These are phyloP conservation scores for Xerus inauris DNA, from an alignment of 2,113 vertebrate genomes.

Conservation along the genomic window DNA sequence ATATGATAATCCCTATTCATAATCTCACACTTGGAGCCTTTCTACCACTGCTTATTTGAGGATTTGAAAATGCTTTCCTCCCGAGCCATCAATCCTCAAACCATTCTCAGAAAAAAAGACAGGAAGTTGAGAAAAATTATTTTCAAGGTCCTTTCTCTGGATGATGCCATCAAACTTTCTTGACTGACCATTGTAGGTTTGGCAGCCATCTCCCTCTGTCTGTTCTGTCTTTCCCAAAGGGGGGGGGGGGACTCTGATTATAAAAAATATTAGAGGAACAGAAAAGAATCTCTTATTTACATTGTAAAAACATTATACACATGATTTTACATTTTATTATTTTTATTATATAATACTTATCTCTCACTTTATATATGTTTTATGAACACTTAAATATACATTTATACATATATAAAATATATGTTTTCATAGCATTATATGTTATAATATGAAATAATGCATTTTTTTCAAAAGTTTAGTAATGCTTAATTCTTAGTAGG, in stretches of 20 bases:
- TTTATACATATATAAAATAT: not conserved
- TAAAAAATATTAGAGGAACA: not conserved
- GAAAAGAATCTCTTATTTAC: constrained; percentile 3
- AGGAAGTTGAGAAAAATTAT: constrained; percentile 7
- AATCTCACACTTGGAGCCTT: not conserved
- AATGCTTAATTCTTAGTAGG: constrained; percentile 1
- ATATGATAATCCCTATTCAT: not conserved
- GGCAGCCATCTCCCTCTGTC: not conserved
- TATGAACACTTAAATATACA: not conserved
- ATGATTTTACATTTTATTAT: not conserved
- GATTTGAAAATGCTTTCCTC: not conserved
- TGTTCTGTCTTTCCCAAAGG: not conserved
- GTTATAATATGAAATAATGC: constrained; percentile 38
- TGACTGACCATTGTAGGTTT: not conserved
- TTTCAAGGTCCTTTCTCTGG: not conserved
- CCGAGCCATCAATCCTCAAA: not conserved
- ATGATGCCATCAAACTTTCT: not conserved
- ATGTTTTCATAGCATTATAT: not conserved
- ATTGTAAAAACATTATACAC: constrained; percentile 28
- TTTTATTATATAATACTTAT: not conserved
- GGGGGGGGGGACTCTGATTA: too few relatives aligned
- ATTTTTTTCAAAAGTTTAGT: constrained; percentile 41
- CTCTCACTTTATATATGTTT: not conserved
- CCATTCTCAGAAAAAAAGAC: not conserved
- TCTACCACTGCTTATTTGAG: not conserved